Evolutionary conservation across 2,113 vertebrate genomes (phyloP).

Genomic region (Notothenia rossii): DNA sequence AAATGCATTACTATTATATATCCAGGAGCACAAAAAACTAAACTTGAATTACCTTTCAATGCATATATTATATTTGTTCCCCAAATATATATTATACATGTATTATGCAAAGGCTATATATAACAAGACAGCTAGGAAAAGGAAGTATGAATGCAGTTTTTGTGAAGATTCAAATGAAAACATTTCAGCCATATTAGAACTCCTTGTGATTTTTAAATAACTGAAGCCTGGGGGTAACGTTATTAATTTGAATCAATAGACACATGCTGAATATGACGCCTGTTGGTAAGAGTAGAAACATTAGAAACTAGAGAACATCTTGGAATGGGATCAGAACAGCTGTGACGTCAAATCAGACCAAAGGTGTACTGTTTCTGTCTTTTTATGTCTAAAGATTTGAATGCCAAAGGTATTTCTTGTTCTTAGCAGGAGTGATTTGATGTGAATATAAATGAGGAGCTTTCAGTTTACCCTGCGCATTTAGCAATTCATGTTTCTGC

Average conservation of each 20-base stretch:
- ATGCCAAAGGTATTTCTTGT: too few relatives aligned
- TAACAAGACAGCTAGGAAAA: background rate
- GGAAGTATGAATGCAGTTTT: background rate
- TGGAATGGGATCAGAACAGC: background rate
- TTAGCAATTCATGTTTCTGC: slow-evolving; percentile 37
- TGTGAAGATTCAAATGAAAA: background rate
- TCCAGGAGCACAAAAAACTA: background rate
- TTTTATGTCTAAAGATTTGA: too few relatives aligned
- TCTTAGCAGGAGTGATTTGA: background rate
- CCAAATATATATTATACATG: background rate
- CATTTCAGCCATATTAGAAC: background rate
- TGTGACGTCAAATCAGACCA: slow-evolving; percentile 8
- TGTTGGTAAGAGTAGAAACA: background rate
- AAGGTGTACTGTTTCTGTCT: too few relatives aligned
- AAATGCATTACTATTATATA: slow-evolving; percentile 13
- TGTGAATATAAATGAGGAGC: background rate
- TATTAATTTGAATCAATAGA: background rate
- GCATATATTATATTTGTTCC: background rate
- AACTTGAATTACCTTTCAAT: background rate
- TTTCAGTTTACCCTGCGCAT: slow-evolving; percentile 30
- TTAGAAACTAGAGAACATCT: background rate
- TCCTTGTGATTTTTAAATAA: slow-evolving; percentile 1
- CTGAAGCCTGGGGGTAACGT: background rate
- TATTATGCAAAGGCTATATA: background rate
- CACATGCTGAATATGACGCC: background rate